Conservation (phyloP, 2,888 invertebrate genomes). For the Synanthedon myopaeformis region DNA sequence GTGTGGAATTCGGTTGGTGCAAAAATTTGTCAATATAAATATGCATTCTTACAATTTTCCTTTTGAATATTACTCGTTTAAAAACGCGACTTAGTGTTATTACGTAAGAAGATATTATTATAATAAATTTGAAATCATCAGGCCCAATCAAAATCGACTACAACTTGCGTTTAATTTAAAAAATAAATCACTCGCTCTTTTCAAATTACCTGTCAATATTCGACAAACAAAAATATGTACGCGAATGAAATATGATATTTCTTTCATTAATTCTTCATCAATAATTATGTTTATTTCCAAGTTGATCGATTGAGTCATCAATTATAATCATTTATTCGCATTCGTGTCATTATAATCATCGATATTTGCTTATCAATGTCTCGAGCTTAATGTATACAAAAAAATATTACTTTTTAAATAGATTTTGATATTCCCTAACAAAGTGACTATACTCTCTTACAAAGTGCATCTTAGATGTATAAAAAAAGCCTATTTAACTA, state of each 20-base stretch:
- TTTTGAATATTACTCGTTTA: too few species aligned
- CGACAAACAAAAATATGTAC: slow-evolving; percentile 41
- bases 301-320: slow-evolving; percentile 41
- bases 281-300: slow-evolving; percentile 23
- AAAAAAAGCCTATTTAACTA: too few species aligned
- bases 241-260: slow-evolving; percentile 37
- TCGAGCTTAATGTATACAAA: too few species aligned
- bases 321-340: slow-evolving; percentile 39
- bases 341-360: slow-evolving; percentile 5
- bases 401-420: too few species aligned
- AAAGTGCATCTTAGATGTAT: too few species aligned
- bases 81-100: too few species aligned
- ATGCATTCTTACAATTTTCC: too few species aligned
- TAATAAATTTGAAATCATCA: neutral
- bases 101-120: too few species aligned
- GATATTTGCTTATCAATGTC: neutral
- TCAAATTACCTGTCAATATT: slow-evolving; percentile 45
- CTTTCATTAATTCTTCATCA: slow-evolving; percentile 31
- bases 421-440: too few species aligned
- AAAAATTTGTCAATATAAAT: too few species aligned
- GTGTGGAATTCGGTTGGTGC: too few species aligned
- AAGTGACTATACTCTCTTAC: too few species aligned
- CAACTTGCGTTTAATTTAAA: slow-evolving; percentile 15
- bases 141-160: slow-evolving; percentile 8
- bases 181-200: slow-evolving; percentile 34